Percentiles rank a stretch among this genome's conserved stretches.
phyloP scores from a whole-genome alignment of 2,888 invertebrate genomes.

The Drosophila monieri region DNA sequence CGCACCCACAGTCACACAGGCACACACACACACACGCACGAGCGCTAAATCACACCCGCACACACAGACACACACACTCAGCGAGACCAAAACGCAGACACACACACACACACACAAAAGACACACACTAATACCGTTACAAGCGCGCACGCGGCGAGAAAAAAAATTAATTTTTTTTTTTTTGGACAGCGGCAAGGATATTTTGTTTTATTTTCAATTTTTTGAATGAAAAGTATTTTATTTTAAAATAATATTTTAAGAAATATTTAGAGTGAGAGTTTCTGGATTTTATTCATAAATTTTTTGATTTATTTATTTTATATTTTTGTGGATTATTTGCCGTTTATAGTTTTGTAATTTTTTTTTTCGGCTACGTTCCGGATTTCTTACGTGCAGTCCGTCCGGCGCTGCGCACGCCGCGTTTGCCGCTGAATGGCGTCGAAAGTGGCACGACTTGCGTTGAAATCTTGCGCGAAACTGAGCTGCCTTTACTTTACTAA shows the following conservation, averaged over 20 bases:
- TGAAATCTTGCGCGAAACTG: conserved; percentile 80
- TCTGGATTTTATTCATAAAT: too few species aligned
- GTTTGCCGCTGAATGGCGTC: conserved; percentile 48
- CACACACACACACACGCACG: conserved; percentile 36
- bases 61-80: conserved; percentile 1
- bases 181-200: conserved; percentile 26
- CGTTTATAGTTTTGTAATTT: conserved; percentile 5
- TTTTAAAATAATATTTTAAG: background rate
- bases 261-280: too few species aligned
- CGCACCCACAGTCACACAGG: conserved; percentile 22
- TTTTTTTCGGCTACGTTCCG: conserved; percentile 34
- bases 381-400: conserved; percentile 52
- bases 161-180: conserved; percentile 19
- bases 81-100: conserved; percentile 2
- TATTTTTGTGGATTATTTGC: conserved; percentile 15
- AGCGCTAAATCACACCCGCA: conserved; percentile 46
- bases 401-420: conserved; percentile 69
- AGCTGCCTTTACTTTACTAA: conserved; percentile 34
- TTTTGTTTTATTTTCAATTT: conserved; percentile 1
- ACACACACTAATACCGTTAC: conserved; percentile 20
- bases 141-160: conserved; percentile 45
- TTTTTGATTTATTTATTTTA: background rate
- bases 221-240: background rate
- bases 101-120: conserved; percentile 38
- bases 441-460: conserved; percentile 68